Percentiles rank a stretch among this genome's conserved stretches.
Evolutionary conservation across 2,797 vertebrate species (phyloP).

Genomic region (Notolabrus celidotus): DNA sequence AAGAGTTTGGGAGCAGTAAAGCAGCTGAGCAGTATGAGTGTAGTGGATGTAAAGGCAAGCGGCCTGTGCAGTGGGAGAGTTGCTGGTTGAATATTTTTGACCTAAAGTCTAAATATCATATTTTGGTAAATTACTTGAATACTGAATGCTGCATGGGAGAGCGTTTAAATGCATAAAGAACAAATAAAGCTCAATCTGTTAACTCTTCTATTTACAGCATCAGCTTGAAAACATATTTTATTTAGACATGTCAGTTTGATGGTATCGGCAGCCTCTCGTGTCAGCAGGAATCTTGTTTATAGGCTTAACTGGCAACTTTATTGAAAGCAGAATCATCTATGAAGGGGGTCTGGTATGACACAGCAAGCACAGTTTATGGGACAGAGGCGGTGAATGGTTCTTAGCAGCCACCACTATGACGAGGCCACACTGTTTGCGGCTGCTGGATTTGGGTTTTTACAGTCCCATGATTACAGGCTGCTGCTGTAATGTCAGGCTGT

Average conservation of each 20-base stretch:
- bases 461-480: constrained; percentile 87
- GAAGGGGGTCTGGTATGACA: constrained; percentile 81
- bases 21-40: constrained; percentile 44
- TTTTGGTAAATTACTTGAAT: constrained; percentile 23
- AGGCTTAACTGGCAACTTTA: constrained; percentile 66
- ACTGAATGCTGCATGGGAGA: neutral
- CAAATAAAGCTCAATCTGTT: neutral
- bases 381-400: constrained; percentile 74
- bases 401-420: constrained; percentile 80
- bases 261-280: constrained; percentile 35
- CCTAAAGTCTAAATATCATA: constrained; percentile 29
- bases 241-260: constrained; percentile 34
- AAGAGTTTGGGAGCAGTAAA: constrained; percentile 76
- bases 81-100: constrained; percentile 15
- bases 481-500: constrained; percentile 85
- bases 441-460: constrained; percentile 87
- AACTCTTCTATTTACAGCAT: constrained; percentile 20
- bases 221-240: constrained; percentile 14
- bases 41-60: constrained; percentile 52
- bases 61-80: constrained; percentile 43
- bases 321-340: constrained; percentile 70
- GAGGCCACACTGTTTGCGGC: constrained; percentile 85
- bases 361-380: constrained; percentile 74
- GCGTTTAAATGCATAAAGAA: neutral
- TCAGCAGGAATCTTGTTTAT: constrained; percentile 58